Percentiles rank a stretch among this genome's conserved stretches.
These are phyloP conservation scores for Doris montereyensis DNA, from an alignment of 2,888 invertebrate genomes.

Conservation along the genomic window DNA sequence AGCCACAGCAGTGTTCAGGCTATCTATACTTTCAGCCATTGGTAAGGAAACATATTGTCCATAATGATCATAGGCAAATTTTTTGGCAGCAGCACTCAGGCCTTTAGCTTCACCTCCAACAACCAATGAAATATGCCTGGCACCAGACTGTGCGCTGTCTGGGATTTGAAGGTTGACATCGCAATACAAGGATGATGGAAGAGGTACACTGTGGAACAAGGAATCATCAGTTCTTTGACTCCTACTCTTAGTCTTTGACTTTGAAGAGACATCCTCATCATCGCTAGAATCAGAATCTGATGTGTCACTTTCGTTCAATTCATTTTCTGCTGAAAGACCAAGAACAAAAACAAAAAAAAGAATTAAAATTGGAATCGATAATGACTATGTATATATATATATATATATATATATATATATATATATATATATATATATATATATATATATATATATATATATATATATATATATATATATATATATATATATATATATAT, in stretches of 20 bases:
- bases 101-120: constrained; percentile 93
- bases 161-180: background rate
- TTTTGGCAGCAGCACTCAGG: constrained; percentile 81
- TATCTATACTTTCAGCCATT: constrained; percentile 83
- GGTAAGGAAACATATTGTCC: constrained; percentile 86
- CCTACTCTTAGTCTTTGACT: background rate
- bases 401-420: background rate
- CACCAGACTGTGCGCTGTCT: background rate
- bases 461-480: too few relatives aligned
- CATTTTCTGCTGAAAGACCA: too few relatives aligned
- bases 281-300: constrained; percentile 1
- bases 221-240: too few relatives aligned
- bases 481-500: too few relatives aligned
- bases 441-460: too few relatives aligned
- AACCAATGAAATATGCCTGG: constrained; percentile 77
- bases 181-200: constrained; percentile 11
- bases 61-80: constrained; percentile 77
- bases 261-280: background rate
- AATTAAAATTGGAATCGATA: too few relatives aligned
- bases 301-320: background rate
- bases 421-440: background rate
- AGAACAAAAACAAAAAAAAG: background rate
- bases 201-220: constrained; percentile 31
- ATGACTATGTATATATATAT: background rate
- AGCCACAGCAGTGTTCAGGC: constrained; percentile 88